These are phyloP conservation scores for Synanceia verrucosa DNA, from an alignment of 2,797 vertebrate species.

Conservation along the genomic window DNA sequence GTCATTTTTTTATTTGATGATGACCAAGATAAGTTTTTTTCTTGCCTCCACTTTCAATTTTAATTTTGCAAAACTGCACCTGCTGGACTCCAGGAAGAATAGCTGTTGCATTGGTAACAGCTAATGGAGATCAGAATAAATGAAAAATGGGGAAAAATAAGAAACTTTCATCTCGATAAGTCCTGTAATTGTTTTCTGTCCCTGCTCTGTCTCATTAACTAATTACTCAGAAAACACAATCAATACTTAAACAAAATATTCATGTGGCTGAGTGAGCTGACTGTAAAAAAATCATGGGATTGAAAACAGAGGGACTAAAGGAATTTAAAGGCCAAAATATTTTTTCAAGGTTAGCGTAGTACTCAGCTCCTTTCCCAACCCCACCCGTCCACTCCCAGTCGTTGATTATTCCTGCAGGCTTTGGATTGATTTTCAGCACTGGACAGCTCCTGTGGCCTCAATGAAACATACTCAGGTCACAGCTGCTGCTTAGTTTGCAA, in stretches of 20 bases:
- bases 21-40: not conserved
- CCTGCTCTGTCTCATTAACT: not conserved
- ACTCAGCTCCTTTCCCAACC: not conserved
- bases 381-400: constrained; percentile 22
- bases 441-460: constrained; percentile 75
- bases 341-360: constrained; percentile 51
- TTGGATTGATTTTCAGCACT: constrained; percentile 76
- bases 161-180: not conserved
- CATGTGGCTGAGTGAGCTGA: constrained; percentile 29
- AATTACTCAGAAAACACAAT: constrained; percentile 38
- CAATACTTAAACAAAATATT: constrained; percentile 38
- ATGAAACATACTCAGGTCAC: constrained; percentile 65
- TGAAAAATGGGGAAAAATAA: no score
- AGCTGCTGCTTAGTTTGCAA: constrained; percentile 59
- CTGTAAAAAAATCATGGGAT: constrained; percentile 28
- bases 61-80: not conserved
- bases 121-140: no score
- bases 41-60: not conserved
- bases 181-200: not conserved
- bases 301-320: constrained; percentile 39
- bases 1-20: not conserved
- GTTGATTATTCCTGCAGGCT: constrained; percentile 69
- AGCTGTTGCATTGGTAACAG: no score
- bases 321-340: constrained; percentile 50
- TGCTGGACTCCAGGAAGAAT: no score